Conservation (phyloP, 2,888 invertebrate genomes). For the Acrobasis suavella region DNA sequence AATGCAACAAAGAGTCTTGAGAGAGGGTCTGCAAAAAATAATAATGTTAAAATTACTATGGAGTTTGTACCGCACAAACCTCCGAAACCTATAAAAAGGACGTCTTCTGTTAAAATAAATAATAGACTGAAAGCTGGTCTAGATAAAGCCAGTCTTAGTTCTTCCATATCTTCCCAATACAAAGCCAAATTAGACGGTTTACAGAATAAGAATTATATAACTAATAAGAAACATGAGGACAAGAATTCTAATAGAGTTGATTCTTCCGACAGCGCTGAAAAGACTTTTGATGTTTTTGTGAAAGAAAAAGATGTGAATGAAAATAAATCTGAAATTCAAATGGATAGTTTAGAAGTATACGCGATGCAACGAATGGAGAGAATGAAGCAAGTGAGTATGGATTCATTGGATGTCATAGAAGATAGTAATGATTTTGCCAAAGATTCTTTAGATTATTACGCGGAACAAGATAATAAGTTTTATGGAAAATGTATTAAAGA, state of each 20-base stretch:
- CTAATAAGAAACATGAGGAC: constrained; percentile 61
- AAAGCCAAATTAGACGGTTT: constrained; percentile 78
- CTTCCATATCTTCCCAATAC: constrained; percentile 76
- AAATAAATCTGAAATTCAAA: constrained; percentile 83
- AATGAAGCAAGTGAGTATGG: constrained; percentile 74
- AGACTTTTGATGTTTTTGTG: constrained; percentile 83
- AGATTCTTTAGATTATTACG: constrained; percentile 77
- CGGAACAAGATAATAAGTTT: constrained; percentile 68
- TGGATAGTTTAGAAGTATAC: constrained; percentile 83
- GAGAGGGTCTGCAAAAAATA: constrained; percentile 71
- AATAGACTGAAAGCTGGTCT: constrained; percentile 74
- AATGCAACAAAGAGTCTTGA: constrained; percentile 75
- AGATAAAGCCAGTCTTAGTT: constrained; percentile 68
- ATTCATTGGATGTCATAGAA: constrained; percentile 76
- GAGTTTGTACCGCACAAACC: constrained; percentile 87
- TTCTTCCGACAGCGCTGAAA: constrained; percentile 68
- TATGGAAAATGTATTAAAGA: constrained; percentile 62
- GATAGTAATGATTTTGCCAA: constrained; percentile 69
- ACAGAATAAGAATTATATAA: constrained; percentile 70
- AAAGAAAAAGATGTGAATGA: constrained; percentile 83
- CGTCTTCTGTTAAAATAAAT: constrained; percentile 84
- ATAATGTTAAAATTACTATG: constrained; percentile 74
- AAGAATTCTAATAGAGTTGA: constrained; percentile 68
- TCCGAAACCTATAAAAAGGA: constrained; percentile 86
- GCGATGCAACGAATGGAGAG: constrained; percentile 72